Conservation (phyloP, 2,797 vertebrate species). For the Caiman crocodilus region DNA sequence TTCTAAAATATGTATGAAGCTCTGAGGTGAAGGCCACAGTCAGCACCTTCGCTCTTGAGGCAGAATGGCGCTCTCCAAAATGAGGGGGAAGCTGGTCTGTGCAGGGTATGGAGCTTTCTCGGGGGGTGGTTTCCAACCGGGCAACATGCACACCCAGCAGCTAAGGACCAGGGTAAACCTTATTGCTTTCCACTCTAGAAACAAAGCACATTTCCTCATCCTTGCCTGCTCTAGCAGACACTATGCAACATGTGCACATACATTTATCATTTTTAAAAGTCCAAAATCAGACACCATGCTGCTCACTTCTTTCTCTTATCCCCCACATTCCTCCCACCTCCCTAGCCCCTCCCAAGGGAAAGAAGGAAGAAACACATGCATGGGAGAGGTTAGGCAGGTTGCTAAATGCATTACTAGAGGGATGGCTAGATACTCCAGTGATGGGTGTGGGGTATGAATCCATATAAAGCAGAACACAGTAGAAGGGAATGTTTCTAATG, state of each 20-base stretch:
- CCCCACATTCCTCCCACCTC: rapidly evolving
- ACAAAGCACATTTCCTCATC: neutral
- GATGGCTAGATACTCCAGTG: neutral
- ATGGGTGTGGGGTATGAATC: neutral
- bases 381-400: neutral
- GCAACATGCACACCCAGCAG: neutral
- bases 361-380: rapidly evolving
- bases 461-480: neutral
- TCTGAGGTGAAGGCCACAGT: too few species aligned
- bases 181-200: neutral
- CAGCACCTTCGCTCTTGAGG: neutral
- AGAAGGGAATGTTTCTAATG: neutral
- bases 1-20: neutral
- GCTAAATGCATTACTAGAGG: neutral
- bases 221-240: neutral
- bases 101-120: neutral
- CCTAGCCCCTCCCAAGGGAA: neutral
- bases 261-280: neutral
- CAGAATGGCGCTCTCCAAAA: neutral
- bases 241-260: neutral
- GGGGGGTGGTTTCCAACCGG: neutral
- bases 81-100: neutral
- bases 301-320: neutral
- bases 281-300: neutral
- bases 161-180: neutral